Percentiles rank a stretch among this genome's conserved stretches.
phyloP scores from a whole-genome alignment of 2,888 invertebrate genomes.

The Eubasilissa splendida region DNA sequence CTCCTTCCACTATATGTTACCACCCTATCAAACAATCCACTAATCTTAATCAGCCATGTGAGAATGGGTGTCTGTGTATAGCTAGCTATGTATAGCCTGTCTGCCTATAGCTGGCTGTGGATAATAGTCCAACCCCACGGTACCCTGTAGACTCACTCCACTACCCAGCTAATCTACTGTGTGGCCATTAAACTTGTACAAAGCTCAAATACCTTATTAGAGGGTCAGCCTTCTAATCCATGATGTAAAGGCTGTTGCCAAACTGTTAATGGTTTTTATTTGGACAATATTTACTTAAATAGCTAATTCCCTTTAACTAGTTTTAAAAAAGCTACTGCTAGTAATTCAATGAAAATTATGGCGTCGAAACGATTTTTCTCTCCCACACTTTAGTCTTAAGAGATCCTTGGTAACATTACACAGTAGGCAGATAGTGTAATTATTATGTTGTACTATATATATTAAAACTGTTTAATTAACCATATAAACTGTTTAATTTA shows the following conservation, averaged over 20 bases:
- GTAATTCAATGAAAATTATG: too few relatives aligned
- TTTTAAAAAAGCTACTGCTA: too few relatives aligned
- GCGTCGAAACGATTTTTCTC: too few relatives aligned
- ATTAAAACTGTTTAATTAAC: too few relatives aligned
- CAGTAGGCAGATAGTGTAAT: too few relatives aligned
- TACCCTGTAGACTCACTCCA: conserved; percentile 12
- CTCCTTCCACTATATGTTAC: neutral
- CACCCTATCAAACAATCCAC: conserved; percentile 20
- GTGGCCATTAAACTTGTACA: conserved; percentile 50
- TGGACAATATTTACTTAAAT: too few relatives aligned
- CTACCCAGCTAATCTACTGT: conserved; percentile 42
- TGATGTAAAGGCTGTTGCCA: neutral
- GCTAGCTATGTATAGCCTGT: neutral
- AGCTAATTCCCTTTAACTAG: too few relatives aligned
- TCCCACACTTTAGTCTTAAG: too few relatives aligned
- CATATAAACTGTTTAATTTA: too few relatives aligned
- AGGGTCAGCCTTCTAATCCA: neutral
- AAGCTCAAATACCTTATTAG: conserved; percentile 41
- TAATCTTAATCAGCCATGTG: conserved; percentile 29
- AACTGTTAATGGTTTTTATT: conserved; percentile 1
- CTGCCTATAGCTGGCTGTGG: conserved; percentile 15
- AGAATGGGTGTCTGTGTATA: conserved; percentile 1
- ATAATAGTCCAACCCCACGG: neutral
- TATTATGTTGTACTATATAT: too few relatives aligned
- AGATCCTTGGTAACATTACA: too few relatives aligned